Percentiles rank a stretch among this genome's conserved stretches.
Conservation (phyloP, 2,888 invertebrate species). For the Tridacna gigas region DNA sequence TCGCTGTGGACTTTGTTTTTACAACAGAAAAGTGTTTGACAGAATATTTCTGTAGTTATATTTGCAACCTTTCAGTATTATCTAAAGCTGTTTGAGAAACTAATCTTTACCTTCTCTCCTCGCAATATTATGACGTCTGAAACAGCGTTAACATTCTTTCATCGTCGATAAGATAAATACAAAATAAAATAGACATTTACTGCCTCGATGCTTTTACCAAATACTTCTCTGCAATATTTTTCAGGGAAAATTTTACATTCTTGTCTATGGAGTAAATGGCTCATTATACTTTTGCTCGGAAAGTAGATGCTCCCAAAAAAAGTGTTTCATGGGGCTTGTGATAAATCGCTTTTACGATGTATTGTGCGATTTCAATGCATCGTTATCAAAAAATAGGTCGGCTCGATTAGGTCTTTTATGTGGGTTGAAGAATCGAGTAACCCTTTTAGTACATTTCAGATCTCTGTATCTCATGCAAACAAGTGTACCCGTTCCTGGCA, state of each 20-base stretch:
- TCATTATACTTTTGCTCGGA: too few species aligned
- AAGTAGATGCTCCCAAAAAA: neutral
- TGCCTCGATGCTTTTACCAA: too few species aligned
- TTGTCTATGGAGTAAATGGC: too few species aligned
- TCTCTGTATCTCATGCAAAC: too few species aligned
- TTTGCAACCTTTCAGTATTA: slow-evolving; percentile 32
- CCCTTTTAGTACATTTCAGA: neutral
- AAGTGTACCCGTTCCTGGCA: too few species aligned
- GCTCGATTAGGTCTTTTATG: slow-evolving; percentile 24
- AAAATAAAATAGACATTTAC: too few species aligned
- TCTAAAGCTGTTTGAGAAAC: slow-evolving; percentile 12
- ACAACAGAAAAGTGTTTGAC: slow-evolving; percentile 15
- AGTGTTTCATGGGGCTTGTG: slow-evolving; percentile 9
- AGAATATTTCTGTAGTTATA: slow-evolving; percentile 53
- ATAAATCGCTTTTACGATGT: slow-evolving; percentile 14
- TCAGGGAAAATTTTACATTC: too few species aligned
- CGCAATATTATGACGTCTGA: too few species aligned
- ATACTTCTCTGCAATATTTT: too few species aligned
- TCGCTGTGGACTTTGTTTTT: slow-evolving; percentile 13
- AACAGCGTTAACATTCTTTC: too few species aligned
- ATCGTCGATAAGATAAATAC: too few species aligned
- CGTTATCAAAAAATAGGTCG: slow-evolving; percentile 18
- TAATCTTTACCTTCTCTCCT: too few species aligned
- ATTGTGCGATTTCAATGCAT: slow-evolving; percentile 16
- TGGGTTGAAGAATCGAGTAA: slow-evolving; percentile 13